Conservation (phyloP, 2,888 invertebrate genomes). For the Hedychridium roseum region DNA sequence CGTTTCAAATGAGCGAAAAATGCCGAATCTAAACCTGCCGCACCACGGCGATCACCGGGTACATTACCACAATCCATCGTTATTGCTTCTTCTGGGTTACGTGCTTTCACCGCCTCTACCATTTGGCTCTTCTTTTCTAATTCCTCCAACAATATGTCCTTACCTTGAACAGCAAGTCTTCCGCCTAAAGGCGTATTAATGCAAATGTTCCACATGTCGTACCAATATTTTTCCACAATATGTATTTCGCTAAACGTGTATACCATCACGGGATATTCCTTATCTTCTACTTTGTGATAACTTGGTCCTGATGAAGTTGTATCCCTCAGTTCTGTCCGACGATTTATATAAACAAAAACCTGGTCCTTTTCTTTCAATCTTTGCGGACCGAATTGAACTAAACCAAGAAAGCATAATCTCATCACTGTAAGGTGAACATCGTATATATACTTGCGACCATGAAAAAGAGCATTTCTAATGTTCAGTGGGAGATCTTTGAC, state of each 20-base stretch:
- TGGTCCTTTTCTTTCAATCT: constrained; percentile 74
- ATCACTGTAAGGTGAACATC: constrained; percentile 68
- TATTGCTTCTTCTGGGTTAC: constrained; percentile 63
- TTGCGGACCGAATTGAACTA: constrained; percentile 75
- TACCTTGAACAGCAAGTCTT: constrained; percentile 58
- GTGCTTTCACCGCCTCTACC: constrained; percentile 62
- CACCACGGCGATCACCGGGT: constrained; percentile 78
- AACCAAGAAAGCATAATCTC: constrained; percentile 72
- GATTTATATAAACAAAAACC: constrained; percentile 76
- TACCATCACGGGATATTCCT: constrained; percentile 67
- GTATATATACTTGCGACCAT: constrained; percentile 69
- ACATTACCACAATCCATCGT: constrained; percentile 68
- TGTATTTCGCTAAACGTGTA: constrained; percentile 68
- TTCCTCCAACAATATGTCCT: constrained; percentile 65
- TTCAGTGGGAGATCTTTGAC: constrained; percentile 69
- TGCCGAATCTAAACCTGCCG: constrained; percentile 77
- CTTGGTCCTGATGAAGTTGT: constrained; percentile 72
- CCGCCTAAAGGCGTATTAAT: constrained; percentile 72
- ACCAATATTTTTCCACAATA: constrained; percentile 74
- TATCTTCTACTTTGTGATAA: constrained; percentile 70
- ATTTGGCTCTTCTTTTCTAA: constrained; percentile 65
- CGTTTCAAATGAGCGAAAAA: constrained; percentile 73
- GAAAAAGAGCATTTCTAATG: constrained; percentile 66
- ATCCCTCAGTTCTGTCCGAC: constrained; percentile 69
- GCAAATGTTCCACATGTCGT: constrained; percentile 73